Percentiles rank a stretch among this genome's conserved stretches.
These are phyloP conservation scores for Pyrrhura leucotis DNA, from an alignment of 2,797 vertebrate genomes.

Conservation along the genomic window DNA sequence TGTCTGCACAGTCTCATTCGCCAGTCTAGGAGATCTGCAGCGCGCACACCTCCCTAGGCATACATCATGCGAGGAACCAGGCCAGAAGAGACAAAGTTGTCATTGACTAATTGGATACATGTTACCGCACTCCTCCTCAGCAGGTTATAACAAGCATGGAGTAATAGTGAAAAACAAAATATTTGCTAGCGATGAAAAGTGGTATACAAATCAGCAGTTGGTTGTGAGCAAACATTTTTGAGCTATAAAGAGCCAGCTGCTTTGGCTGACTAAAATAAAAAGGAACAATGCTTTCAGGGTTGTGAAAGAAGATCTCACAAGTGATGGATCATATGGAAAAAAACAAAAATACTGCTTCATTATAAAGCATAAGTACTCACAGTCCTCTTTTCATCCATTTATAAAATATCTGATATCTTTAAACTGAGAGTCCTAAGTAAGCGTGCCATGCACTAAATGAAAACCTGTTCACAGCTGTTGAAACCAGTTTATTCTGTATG, in stretches of 20 bases:
- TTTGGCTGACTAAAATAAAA: slow-evolving; percentile 52
- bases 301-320: slow-evolving; percentile 34
- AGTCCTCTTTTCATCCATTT: not conserved
- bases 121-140: not conserved
- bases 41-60: not conserved
- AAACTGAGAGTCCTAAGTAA: not conserved
- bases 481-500: slow-evolving; percentile 29
- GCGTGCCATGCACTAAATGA: not conserved
- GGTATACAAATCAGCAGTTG: slow-evolving; percentile 30
- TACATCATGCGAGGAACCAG: not conserved
- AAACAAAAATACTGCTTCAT: not conserved
- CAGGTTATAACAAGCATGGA: not conserved
- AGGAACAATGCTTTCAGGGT: slow-evolving; percentile 5
- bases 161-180: slow-evolving; percentile 23
- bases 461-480: slow-evolving; percentile 24
- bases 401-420: not conserved
- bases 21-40: not conserved
- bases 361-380: not conserved
- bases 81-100: not conserved
- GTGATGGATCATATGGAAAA: not conserved
- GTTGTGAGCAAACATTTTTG: slow-evolving; percentile 39
- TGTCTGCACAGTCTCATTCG: not conserved
- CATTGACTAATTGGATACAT: not conserved
- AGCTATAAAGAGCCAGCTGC: slow-evolving; percentile 52
- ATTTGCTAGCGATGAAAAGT: slow-evolving; percentile 26